A percentile compares a stretch with the other conserved stretches of the same genome.
phyloP scores from a whole-genome alignment of 2,113 vertebrate species.

The Colius striatus region DNA sequence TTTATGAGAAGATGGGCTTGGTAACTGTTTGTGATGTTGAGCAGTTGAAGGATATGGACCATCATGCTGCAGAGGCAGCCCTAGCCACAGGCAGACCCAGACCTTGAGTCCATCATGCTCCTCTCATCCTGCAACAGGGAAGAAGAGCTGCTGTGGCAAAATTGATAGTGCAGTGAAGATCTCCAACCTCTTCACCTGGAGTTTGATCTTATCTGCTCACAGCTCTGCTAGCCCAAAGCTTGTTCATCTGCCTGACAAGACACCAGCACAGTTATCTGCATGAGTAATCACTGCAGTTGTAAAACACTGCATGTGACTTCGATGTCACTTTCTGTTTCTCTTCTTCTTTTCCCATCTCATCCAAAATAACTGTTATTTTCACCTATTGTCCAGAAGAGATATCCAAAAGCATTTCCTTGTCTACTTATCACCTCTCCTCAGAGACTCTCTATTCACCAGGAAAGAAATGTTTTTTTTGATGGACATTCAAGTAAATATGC shows the following conservation, averaged over 20 bases:
- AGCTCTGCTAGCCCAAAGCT: neutral
- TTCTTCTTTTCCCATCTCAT: neutral
- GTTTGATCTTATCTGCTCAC: neutral
- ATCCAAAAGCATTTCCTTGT: neutral
- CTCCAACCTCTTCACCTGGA: neutral
- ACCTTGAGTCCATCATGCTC: fast-evolving
- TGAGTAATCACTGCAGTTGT: conserved; percentile 50
- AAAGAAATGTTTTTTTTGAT: neutral
- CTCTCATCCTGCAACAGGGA: neutral
- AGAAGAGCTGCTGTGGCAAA: neutral
- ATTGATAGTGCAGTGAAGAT: neutral
- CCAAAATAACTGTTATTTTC: conserved; percentile 35
- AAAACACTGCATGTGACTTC: conserved; percentile 9
- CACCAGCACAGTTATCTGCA: neutral
- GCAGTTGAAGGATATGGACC: neutral
- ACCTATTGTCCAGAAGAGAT: neutral
- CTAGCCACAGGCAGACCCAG: neutral
- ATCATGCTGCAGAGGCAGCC: fast-evolving
- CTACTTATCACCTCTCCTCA: neutral
- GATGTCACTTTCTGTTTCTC: neutral
- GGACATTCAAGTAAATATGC: neutral
- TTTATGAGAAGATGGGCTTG: neutral
- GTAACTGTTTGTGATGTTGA: fast-evolving
- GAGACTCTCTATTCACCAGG: neutral
- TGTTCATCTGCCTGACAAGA: conserved; percentile 11